Base-by-base conservation (phyloP, 2,888 invertebrate species). In the Herminia tarsipennalis region DNA sequence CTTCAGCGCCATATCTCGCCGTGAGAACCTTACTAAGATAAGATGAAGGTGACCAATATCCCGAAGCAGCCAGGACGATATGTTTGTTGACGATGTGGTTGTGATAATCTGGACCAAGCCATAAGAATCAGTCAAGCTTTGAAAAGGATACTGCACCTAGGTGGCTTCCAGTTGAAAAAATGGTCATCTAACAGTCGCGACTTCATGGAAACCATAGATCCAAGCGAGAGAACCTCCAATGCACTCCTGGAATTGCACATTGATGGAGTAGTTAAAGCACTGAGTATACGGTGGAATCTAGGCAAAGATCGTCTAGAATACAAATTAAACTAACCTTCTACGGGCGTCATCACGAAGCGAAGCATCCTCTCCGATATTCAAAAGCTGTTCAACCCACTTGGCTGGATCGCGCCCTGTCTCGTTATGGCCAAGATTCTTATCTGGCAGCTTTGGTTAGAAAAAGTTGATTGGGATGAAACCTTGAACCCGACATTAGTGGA, bases 331-430 rank as follows among this genome's bases (percentile, higher is more conserved):
- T 18, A 37, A 10, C 1, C 13, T n/a, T 21, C 38, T 5, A 16
- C 30, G n/a, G 9, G 13, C 8, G 10, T 5, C 2, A 51, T 58
- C 1, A 67, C 67, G 1, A 70, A 38, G n/a, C 35, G 64, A 42
- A 44, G 8, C 1, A 46, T 60, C 1, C 36, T 66, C 4, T 44
- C 65, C 0, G 63, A 66, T 20, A 1, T 44, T 3, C 43, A 37
- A n/a, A 17, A 12, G 13, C 14, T 39, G 0, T 45, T 29, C 14
- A 39, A 42, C 57, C 63, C 63, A 3, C 28, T 68, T 6, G 66
- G 66, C 1, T 65, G 65, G 67, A 27, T 66, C 5, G 49, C 67
- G n/a, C 57, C 58, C n/a, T 13, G n/a, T 3, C 37, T 52, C 8
- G 24, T 65, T 1, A 24, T 13, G n/a, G 46, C 49, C 5, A 60